Evolutionary conservation across 2,113 vertebrate species (phyloP), one percentile per base, ranked within the genome.

Genomic region (Genyomyrus donnyi): DNA sequence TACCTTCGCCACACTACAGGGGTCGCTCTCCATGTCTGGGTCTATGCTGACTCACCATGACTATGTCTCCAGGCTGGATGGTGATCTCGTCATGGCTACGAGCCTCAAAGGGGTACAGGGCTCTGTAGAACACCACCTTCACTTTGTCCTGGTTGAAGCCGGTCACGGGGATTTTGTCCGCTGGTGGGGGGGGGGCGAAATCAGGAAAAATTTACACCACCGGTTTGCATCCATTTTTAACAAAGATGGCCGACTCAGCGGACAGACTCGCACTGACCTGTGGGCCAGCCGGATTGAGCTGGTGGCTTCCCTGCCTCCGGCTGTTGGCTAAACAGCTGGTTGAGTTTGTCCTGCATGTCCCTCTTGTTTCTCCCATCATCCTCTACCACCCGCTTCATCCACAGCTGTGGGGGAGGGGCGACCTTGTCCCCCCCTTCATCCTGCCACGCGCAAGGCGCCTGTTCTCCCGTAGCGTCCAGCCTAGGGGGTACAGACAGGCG

Each of bases 61-160:
- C 97, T 1, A 99, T 96, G 88, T 99, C 98, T 70, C 98, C 98
- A 0, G 98, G 98, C 62, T 97, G 95, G 92, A 99, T 99, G 15
- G 96, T 97, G 96, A 99, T 98, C 94, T 99, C 98, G 85, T 99
- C 98, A 0, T 98, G 98, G 93, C 98, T 99, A 92, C 98, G 97
- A 74, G 98, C 97, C 42, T 99, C 98, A 91, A 99, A 99, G 11
- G 98, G 98, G 92, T 99, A 99, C 1, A 99, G 93, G 3, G 98
- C 97, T 91, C 98, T 96, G 91, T 99, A 99, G 96, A 98, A 99
- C 7, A 99, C 98, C 93, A 99, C 97, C 94, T 97, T 99, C 88
- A 97, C 96, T 89, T 96, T 96, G 90, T 96, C 97, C 94, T 97
- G 97, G 80, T 97, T 95, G 91, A 97, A 97, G 91, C 95, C 96